Evolutionary conservation across 2,113 vertebrate genomes (phyloP).

Genomic region (Chauna torquata): DNA sequence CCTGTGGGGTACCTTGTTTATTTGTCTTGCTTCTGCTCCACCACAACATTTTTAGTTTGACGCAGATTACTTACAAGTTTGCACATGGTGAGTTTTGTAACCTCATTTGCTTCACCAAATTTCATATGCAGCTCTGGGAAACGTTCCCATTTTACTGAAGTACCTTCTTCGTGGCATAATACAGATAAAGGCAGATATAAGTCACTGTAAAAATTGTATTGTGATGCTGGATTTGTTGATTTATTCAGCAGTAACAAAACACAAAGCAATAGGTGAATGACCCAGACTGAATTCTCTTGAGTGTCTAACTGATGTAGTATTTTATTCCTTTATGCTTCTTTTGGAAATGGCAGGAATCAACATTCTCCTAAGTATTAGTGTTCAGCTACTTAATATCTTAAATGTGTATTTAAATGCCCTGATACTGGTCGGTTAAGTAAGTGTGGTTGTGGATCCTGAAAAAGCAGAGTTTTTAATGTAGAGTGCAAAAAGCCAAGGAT

Average conservation of each 20-base stretch:
- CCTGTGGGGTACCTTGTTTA: neutral
- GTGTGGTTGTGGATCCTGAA: neutral
- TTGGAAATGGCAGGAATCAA: neutral
- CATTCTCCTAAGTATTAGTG: neutral
- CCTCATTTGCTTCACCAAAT: slow-evolving; percentile 18
- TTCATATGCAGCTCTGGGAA: neutral
- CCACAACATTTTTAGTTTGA: neutral
- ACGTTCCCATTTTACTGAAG: neutral
- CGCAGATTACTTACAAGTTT: neutral
- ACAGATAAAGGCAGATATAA: neutral
- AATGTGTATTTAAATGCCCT: neutral
- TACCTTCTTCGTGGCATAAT: neutral
- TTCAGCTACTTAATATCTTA: neutral
- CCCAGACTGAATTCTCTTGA: neutral
- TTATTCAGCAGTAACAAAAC: neutral
- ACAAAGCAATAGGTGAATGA: neutral
- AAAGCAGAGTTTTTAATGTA: neutral
- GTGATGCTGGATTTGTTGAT: neutral
- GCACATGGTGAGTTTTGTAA: neutral
- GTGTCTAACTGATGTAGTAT: neutral
- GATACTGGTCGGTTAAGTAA: neutral
- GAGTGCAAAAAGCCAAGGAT: neutral
- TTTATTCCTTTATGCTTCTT: neutral
- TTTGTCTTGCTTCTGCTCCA: neutral
- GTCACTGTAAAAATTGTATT: neutral